Evolutionary conservation across 2,888 invertebrate genomes (phyloP), one percentile per base, ranked within the genome.

Genomic region (Rhabditoides inermis): DNA sequence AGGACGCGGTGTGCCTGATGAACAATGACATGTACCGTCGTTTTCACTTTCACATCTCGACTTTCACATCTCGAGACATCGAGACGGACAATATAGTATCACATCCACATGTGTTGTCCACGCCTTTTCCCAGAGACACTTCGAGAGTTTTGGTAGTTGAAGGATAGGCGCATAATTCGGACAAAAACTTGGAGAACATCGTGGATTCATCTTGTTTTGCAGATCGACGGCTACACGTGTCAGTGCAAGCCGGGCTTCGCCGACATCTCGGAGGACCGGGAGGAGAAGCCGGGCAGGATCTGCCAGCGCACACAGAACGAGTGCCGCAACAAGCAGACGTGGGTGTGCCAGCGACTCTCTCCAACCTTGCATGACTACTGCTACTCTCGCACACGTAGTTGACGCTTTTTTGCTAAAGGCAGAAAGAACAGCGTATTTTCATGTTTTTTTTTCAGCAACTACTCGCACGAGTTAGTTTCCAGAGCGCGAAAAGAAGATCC

Each of bases 231-330:
- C 39, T 70, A 69, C 60, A 69, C 67, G 15, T 70, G 70, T 35
- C 52, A 61, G 41, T 70, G 70, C 48, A 61, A 65, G 12, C 30
- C 56, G 6, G 68, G 69, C 23, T 68, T 63, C 53, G 67, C 69
- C 23, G 73, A 73, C 53, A 60, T 70, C 2, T 70, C 68, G 15
- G 57, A 58, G 23, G 69, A 70, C 45, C 52, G 58, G 49, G 63
- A 55, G 36, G 64, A 62, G 49, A 61, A 63, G 41, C 70, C 72
- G 7, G 72, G 72, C 27, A 55, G 70, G 41, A 57, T 63, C 50
- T 69, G 71, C 56, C 68, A 62, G 47, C 55, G 57, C 44, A 67
- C 68, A n/a, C 58, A 59, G 18, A 67, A 73, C 55, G 73, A 73
- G 48, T 73, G 73, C 50, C 57, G 57, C 25, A 53, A 56, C 32